A percentile compares a stretch with the other conserved stretches of the same genome.
These are phyloP conservation scores for Eidolon helvum DNA, from an alignment of 2,113 vertebrate species.

Conservation along the genomic window DNA sequence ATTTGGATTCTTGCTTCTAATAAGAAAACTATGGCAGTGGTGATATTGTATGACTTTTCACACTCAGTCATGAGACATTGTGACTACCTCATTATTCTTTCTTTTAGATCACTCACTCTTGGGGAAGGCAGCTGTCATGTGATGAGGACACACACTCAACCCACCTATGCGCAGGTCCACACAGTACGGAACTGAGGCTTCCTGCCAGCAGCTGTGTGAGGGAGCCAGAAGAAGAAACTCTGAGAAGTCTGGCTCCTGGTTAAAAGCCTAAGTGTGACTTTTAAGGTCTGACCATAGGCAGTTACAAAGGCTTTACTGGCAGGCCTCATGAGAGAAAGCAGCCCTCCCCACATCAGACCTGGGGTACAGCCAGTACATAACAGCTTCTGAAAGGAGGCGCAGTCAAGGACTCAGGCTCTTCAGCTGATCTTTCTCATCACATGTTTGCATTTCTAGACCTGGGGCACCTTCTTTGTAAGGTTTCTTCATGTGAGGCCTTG, in stretches of 20 bases:
- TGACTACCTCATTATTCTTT: background rate
- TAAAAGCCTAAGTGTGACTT: background rate
- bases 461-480: background rate
- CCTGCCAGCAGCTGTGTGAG: background rate
- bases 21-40: background rate
- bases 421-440: background rate
- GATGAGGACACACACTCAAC: background rate
- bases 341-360: background rate
- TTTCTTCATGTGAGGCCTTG: background rate
- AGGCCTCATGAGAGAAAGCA: background rate
- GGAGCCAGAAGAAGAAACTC: background rate
- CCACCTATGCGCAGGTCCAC: background rate
- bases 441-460: background rate
- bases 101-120: background rate
- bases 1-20: background rate
- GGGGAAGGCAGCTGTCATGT: background rate
- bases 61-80: background rate
- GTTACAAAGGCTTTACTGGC: background rate
- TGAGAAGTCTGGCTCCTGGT: background rate
- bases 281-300: background rate
- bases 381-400: background rate
- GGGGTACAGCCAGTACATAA: background rate
- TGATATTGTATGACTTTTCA: background rate
- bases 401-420: background rate
- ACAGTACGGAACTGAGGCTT: background rate